These are phyloP conservation scores for Eledone cirrhosa DNA, from an alignment of 2,888 invertebrate genomes.

Conservation along the genomic window DNA sequence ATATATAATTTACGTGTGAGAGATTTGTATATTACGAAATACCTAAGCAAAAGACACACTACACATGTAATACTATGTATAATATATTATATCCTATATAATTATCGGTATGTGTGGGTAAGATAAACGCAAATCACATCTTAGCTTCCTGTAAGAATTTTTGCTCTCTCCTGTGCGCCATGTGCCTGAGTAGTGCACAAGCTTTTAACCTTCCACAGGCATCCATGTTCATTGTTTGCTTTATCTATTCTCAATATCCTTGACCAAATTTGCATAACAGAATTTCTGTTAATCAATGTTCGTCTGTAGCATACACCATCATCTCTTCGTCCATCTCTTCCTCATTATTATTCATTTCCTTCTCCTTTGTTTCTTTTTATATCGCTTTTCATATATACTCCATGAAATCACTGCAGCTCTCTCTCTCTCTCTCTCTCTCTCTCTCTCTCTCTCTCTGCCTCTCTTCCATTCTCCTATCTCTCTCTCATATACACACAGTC, in stretches of 20 bases:
- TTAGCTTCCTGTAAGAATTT: not conserved
- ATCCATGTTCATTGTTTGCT: conserved; percentile 36
- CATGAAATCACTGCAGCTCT: conserved; percentile 15
- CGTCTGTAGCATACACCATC: not conserved
- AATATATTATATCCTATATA: too few species aligned
- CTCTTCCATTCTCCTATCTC: conserved; percentile 10
- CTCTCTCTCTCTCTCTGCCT: conserved; percentile 28
- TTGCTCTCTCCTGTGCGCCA: not conserved
- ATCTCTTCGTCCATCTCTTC: conserved; percentile 1
- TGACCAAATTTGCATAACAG: not conserved
- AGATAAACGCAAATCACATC: too few species aligned
- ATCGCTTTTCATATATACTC: conserved; percentile 8
- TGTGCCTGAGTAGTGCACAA: conserved; percentile 1
- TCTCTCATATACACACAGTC: too few species aligned
- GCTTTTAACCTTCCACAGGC: not conserved
- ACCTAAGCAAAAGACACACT: too few species aligned
- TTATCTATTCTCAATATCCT: not conserved
- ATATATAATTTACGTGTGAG: too few species aligned
- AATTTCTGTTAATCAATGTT: not conserved
- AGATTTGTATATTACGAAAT: too few species aligned
- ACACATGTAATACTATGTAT: too few species aligned
- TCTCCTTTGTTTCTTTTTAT: conserved; percentile 26
- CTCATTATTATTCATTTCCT: conserved; percentile 25
- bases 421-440: conserved; percentile 29
- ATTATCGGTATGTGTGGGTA: too few species aligned